Evolutionary conservation across 2,113 vertebrate species (phyloP), one percentile per base, ranked within the genome.

Genomic region (Pan paniscus): DNA sequence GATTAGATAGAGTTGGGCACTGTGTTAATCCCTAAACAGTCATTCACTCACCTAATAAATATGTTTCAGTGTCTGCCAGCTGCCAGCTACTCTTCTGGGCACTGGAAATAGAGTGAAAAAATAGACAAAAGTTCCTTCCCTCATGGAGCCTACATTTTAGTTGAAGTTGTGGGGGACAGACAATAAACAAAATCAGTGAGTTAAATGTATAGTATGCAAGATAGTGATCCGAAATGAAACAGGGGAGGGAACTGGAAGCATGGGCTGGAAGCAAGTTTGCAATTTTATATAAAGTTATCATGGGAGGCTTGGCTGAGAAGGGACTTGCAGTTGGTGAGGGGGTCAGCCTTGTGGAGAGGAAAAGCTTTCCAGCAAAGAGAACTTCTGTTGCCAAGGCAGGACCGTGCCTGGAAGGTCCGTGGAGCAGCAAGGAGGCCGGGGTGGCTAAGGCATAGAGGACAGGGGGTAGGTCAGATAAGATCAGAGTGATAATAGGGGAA

Each of bases 41-140:
- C 67, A 92, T 82, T 83, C 35, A 48, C 55, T 87, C 59, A 32
- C 35, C 64, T 67, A 88, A 93, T n/a, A 84, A 80, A 52, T 40
- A 61, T 40, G 43, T 79, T 76, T 40, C 59, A 22, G 11, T 61
- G 43, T 50, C 59, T 72, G 55, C 18, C 64, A 6, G 25, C 11
- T 38, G n/a, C 46, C 82, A 81, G 22, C 25, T 30, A 27, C 16
- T 80, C 5, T 25, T 79, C 22, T 52, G 32, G 20, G 3, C 20
- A 50, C 30, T 64, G 43, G 27, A 87, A 94, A 95, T 23, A 67
- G n/a, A 46, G 35, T 17, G 5, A 27, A 64, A 67, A 72, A 40
- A 25, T 8, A 50, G 40, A 48, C 14, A 83, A 78, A 89, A 23
- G 55, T 40, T 6, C 48, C 20, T 90, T 59, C 7, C 23, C 1